Percentiles rank a stretch among this genome's conserved stretches.
These are phyloP conservation scores for Apis cerana DNA, from an alignment of 1,140 invertebrate species.

Conservation along the genomic window DNA sequence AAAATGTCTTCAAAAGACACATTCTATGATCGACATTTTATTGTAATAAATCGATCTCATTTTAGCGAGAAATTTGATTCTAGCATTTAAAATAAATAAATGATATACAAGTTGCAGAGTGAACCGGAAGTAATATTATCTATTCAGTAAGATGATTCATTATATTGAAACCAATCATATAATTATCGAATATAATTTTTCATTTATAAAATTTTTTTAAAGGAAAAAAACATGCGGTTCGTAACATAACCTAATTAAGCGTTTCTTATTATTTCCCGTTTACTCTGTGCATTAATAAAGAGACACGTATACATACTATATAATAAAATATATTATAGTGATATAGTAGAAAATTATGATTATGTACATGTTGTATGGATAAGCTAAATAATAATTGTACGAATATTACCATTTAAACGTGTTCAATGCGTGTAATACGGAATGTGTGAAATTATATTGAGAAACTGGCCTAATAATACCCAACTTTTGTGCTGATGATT, in stretches of 20 bases:
- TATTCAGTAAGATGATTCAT: too few species aligned
- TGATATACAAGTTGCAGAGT: neutral
- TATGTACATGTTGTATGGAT: conserved; percentile 47
- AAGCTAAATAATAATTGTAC: conserved; percentile 47
- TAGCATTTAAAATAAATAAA: conserved; percentile 22
- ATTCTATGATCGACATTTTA: conserved; percentile 28
- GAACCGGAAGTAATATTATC: conserved; percentile 2
- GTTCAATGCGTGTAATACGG: conserved; percentile 28
- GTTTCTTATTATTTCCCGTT: neutral
- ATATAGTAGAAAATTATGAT: conserved; percentile 39
- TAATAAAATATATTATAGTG: conserved; percentile 27
- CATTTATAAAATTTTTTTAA: neutral
- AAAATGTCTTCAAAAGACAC: neutral
- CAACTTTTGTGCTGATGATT: conserved; percentile 60
- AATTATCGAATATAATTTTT: neutral
- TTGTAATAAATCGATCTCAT: conserved; percentile 37
- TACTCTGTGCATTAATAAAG: neutral
- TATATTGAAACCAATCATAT: neutral
- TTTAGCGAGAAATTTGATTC: conserved; percentile 27
- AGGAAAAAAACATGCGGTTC: neutral
- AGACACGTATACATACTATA: conserved; percentile 11
- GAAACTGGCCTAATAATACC: neutral
- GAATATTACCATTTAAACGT: conserved; percentile 56
- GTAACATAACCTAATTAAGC: conserved; percentile 11
- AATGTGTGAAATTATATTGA: conserved; percentile 41